These are phyloP conservation scores for Lepeophtheirus salmonis DNA, from an alignment of 1,140 invertebrate species.

Conservation along the genomic window DNA sequence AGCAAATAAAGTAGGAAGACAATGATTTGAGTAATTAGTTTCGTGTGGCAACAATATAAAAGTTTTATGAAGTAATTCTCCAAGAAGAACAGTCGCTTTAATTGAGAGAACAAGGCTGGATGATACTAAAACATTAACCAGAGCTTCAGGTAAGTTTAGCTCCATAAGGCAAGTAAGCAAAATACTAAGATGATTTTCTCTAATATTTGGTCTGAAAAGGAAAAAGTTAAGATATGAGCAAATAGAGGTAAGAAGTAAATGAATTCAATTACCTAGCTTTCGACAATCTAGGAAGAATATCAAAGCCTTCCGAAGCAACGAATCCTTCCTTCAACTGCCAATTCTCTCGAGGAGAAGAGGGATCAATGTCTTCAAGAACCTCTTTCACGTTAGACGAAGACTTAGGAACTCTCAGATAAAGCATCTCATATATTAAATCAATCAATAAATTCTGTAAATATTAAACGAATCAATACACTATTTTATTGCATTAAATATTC, in stretches of 20 bases:
- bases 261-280: conserved; percentile 33
- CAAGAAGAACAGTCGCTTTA: conserved; percentile 66
- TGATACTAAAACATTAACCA: conserved; percentile 73
- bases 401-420: conserved; percentile 36
- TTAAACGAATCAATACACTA: conserved; percentile 22
- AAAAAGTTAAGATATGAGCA: no score
- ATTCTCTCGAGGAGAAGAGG: conserved; percentile 46
- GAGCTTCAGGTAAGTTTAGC: conserved; percentile 60
- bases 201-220: conserved; percentile 55
- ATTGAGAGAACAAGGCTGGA: conserved; percentile 72
- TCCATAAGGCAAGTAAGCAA: conserved; percentile 68
- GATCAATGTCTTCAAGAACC: conserved; percentile 65
- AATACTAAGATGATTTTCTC: conserved; percentile 72
- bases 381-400: conserved; percentile 46
- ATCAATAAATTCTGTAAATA: conserved; percentile 59
- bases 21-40: conserved; percentile 55
- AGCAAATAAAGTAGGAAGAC: conserved; percentile 54
- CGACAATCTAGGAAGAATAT: conserved; percentile 56
- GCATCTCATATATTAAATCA: conserved; percentile 70
- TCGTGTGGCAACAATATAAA: conserved; percentile 62
- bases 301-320: conserved; percentile 64
- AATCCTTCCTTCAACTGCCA: conserved; percentile 83
- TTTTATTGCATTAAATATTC: no score
- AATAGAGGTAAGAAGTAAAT: not conserved
- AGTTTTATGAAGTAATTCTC: conserved; percentile 54